A percentile compares a stretch with the other conserved stretches of the same genome.
Conservation (phyloP, 2,797 vertebrate genomes). For the Choloepus didactylus region DNA sequence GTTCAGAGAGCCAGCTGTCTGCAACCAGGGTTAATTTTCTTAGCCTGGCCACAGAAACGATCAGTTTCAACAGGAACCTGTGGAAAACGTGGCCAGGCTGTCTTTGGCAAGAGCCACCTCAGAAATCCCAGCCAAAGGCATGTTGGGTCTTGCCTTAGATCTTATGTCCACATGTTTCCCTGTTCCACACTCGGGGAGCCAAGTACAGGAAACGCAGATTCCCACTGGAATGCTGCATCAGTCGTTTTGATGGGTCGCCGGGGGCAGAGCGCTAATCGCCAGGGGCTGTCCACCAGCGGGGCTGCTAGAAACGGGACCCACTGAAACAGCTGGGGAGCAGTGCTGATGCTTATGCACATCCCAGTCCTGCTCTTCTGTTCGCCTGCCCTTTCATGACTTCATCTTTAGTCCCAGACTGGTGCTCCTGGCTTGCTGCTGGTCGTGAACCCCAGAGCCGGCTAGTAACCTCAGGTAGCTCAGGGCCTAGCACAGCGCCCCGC, state of each 20-base stretch:
- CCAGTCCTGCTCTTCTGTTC: not conserved
- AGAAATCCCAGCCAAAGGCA: slow-evolving; percentile 12
- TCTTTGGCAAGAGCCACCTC: not conserved
- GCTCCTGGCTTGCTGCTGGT: rapidly evolving
- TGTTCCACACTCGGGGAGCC: not conserved
- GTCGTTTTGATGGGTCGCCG: not conserved
- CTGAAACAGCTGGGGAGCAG: not conserved
- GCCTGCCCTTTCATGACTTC: not conserved
- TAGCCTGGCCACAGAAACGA: not conserved
- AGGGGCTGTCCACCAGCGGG: rapidly evolving
- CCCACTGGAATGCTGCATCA: not conserved
- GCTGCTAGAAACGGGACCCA: not conserved
- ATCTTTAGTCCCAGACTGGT: not conserved
- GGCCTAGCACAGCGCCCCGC: not conserved
- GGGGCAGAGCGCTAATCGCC: not conserved
- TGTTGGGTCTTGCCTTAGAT: not conserved
- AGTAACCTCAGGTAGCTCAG: too few species aligned
- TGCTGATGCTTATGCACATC: not conserved
- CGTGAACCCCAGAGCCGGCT: not conserved
- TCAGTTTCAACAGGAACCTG: slow-evolving; percentile 55
- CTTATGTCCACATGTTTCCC: not conserved
- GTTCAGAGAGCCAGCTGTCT: not conserved
- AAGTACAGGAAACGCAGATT: slow-evolving; percentile 38
- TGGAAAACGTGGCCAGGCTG: not conserved
- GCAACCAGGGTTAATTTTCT: not conserved